Percentiles rank a stretch among this genome's conserved stretches.
phyloP scores from a whole-genome alignment of 2,888 invertebrate genomes.

The Stenotaenia linearis region DNA sequence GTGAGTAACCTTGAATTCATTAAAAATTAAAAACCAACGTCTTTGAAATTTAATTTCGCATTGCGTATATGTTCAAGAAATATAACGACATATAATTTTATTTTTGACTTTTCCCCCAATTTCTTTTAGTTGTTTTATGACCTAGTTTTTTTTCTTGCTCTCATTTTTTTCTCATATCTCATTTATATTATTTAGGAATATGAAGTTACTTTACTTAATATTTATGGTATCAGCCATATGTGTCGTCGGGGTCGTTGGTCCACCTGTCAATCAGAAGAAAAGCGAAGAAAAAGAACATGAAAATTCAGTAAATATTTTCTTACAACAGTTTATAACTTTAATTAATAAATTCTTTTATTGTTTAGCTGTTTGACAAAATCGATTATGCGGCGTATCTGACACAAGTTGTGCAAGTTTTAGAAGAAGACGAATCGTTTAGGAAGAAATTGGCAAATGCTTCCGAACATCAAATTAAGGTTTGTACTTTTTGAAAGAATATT shows the following conservation, averaged over 20 bases:
- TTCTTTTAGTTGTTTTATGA: background rate
- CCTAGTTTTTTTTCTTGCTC: background rate
- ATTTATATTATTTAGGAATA: background rate
- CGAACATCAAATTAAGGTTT: slow-evolving; percentile 76
- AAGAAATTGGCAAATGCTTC: slow-evolving; percentile 73
- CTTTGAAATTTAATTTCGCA: background rate
- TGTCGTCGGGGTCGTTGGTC: slow-evolving; percentile 11
- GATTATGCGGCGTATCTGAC: slow-evolving; percentile 83
- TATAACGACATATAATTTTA: background rate
- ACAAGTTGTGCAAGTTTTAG: slow-evolving; percentile 82
- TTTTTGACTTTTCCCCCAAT: background rate
- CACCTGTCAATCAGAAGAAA: slow-evolving; percentile 36
- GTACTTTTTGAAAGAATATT: too few relatives aligned
- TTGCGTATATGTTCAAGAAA: background rate
- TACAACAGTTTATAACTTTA: slow-evolving; percentile 6
- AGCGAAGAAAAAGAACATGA: background rate
- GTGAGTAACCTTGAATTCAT: background rate
- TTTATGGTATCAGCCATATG: background rate
- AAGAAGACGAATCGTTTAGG: slow-evolving; percentile 79
- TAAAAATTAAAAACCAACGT: background rate
- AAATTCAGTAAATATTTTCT: too few relatives aligned
- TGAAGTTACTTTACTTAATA: background rate
- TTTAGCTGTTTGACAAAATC: slow-evolving; percentile 43
- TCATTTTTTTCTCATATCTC: background rate
- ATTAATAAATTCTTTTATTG: slow-evolving; percentile 28